Evolutionary conservation across 2,113 vertebrate species (phyloP).

Genomic region (Numida meleagris): DNA sequence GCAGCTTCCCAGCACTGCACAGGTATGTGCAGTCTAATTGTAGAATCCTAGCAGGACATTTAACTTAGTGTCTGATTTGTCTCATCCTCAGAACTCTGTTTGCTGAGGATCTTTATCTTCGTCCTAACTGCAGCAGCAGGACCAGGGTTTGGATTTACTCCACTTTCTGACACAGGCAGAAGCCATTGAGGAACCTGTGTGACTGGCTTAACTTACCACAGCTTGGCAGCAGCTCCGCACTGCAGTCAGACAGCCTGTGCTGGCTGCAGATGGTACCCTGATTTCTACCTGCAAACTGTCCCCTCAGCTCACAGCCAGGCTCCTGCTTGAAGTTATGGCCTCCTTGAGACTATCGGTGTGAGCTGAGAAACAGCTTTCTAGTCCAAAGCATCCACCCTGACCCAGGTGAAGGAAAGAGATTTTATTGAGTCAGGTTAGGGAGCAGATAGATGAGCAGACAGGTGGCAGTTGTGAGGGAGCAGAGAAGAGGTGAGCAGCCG

Average conservation of each 20-base stretch:
- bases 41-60: not conserved
- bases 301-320: slow-evolving; percentile 15
- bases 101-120: not conserved
- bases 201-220: slow-evolving; percentile 21
- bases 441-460: not conserved
- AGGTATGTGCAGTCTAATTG: not conserved
- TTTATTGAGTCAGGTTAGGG: not conserved
- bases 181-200: not conserved
- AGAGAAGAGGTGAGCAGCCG: not conserved
- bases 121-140: not conserved
- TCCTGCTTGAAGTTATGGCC: slow-evolving; percentile 1
- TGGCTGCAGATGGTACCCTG: slow-evolving; percentile 57
- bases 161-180: not conserved
- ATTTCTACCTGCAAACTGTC: slow-evolving; percentile 22
- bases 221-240: slow-evolving; percentile 14
- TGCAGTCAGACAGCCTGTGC: slow-evolving; percentile 57
- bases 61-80: not conserved
- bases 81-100: not conserved
- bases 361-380: not conserved
- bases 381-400: not conserved
- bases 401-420: not conserved
- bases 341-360: not conserved
- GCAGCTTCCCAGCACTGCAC: not conserved
- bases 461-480: not conserved
- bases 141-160: not conserved